Evolutionary conservation across 2,113 vertebrate genomes (phyloP), one percentile per base, ranked within the genome.

Genomic region (Pteronura brasiliensis): DNA sequence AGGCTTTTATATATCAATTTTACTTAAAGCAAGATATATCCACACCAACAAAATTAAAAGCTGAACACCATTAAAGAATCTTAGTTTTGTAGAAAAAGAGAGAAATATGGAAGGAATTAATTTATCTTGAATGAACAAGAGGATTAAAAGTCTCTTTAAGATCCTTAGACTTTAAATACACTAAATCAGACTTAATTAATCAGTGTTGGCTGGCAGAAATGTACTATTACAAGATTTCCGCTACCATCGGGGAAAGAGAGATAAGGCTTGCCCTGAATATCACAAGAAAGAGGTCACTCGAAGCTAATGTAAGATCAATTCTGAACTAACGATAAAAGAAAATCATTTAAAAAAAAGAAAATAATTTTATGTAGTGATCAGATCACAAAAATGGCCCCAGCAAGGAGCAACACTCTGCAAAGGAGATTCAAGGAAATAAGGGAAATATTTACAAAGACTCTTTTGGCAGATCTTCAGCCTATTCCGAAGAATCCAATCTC

Each of bases 291-390:
- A 47, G 94, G 82, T 71, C 91, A 87, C 31, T 63, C n/a, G 52
- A 88, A 97, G 47, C 63, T 95, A 95, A 97, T 71, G 20, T 81
- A 80, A 52, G 47, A 57, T 74, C 44, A 90, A 87, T 94, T 96
- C 95, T 94, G 91, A 97, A 95, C 74, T 93, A 95, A 92, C 82
- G 86, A 95, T 71, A 71, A 93, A 96, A 92, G 65, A 91, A 96
- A 95, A 90, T 72, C 42, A 67, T 52, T 93, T 47, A 5, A 4
- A 17, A 52, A 52, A 93, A 96, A 92, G 65, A 91, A 96, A 95
- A 90, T 72, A 49, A 67, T 52, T 93, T 90, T 76, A 59, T 61
- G 42, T 61, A 91, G 59, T 89, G 89, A 90, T 71, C 76, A 55
- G 42, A 76, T 97, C 87, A 95, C 59, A 95, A 79, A 95, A 96